Conservation (phyloP, 64 coral and sea anemone genomes). For the Actinia equina region DNA sequence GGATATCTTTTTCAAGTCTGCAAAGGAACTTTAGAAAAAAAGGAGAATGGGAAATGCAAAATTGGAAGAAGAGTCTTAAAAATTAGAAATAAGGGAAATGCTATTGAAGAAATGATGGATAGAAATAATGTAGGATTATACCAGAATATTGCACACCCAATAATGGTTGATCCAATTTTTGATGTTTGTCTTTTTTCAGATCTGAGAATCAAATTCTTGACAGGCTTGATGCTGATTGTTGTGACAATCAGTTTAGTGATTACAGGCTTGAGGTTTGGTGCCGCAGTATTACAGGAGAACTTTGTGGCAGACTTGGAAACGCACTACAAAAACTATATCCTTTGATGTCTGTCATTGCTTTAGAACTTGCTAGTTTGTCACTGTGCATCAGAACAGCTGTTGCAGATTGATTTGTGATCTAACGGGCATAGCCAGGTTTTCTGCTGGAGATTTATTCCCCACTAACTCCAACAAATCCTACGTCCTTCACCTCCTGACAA, state of each 20-base stretch:
- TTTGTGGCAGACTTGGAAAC: constrained; percentile 95
- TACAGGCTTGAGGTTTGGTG: constrained; percentile 15
- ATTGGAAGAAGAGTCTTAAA: not conserved
- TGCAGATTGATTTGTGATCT: not conserved
- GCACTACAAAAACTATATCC: constrained; percentile 99
- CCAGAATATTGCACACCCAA: too few species aligned
- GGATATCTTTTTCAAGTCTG: too few species aligned
- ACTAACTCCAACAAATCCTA: too few species aligned
- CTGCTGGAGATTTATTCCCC: too few species aligned
- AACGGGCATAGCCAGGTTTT: too few species aligned
- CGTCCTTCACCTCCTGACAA: too few species aligned
- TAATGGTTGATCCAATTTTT: not conserved
- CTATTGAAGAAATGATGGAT: too few species aligned
- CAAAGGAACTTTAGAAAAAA: too few species aligned
- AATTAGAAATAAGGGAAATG: too few species aligned
- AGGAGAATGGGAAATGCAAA: not conserved
- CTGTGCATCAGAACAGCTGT: not conserved
- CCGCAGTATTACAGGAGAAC: constrained; percentile 83
- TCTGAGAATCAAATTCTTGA: constrained; percentile 94
- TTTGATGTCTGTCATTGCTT: constrained; percentile 18
- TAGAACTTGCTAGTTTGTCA: not conserved
- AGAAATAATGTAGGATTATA: too few species aligned
- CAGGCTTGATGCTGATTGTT: constrained; percentile 93
- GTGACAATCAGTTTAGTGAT: constrained; percentile 57
- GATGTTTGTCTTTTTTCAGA: constrained; percentile 60